Evolutionary conservation across 2,797 vertebrate genomes (phyloP).

Genomic region (Hapalemur alaotrensis): DNA sequence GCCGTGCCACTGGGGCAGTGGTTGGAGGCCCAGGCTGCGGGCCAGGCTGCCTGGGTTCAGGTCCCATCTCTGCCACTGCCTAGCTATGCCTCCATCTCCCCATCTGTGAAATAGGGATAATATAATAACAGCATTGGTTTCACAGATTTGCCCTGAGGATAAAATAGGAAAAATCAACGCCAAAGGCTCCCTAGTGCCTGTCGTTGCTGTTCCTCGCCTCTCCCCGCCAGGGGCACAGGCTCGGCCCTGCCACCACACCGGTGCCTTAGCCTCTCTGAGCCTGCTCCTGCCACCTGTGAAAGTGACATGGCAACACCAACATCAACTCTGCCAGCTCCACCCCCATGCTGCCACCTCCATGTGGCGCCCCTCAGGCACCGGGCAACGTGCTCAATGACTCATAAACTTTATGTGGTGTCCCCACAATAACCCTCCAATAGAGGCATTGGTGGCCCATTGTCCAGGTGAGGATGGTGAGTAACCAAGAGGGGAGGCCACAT

Average conservation of each 20-base stretch:
- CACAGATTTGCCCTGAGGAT: not conserved
- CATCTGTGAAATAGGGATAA: not conserved
- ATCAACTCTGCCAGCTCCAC: not conserved
- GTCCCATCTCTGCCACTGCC: not conserved
- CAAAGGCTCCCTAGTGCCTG: not conserved
- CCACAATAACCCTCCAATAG: not conserved
- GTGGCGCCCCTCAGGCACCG: too few relatives aligned
- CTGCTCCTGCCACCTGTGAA: not conserved
- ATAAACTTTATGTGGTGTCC: fast-evolving
- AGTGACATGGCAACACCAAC: too few relatives aligned
- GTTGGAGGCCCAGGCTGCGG: fast-evolving
- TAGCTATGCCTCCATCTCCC: not conserved
- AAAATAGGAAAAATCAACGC: not conserved
- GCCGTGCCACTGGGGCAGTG: fast-evolving
- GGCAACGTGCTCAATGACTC: not conserved
- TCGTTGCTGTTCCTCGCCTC: not conserved
- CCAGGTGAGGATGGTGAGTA: not conserved
- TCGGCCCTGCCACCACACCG: not conserved
- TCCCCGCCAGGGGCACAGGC: not conserved
- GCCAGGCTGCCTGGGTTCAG: not conserved
- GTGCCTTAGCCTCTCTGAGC: not conserved
- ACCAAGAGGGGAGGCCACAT: not conserved
- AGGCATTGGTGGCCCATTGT: not conserved
- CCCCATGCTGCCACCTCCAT: not conserved
- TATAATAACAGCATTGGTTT: not conserved